A percentile compares a stretch with the other conserved stretches of the same genome.
Conservation (phyloP, 2,888 invertebrate species). For the Mamestra brassicae region DNA sequence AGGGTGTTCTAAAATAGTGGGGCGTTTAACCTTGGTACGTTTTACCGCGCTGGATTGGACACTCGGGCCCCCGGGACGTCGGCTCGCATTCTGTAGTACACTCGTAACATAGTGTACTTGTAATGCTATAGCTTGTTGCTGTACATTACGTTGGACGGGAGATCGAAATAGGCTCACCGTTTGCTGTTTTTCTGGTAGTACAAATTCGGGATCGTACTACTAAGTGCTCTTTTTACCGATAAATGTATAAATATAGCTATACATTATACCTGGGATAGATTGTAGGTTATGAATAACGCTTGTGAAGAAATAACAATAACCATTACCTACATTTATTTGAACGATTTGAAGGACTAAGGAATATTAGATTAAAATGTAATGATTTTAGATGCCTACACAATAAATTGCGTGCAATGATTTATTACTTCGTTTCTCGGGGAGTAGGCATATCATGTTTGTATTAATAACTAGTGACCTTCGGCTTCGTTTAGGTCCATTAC, state of each 20-base stretch:
- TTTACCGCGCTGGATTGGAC: slow-evolving; percentile 44
- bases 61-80: slow-evolving; percentile 40
- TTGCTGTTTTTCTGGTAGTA: slow-evolving; percentile 22
- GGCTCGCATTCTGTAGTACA: slow-evolving; percentile 24
- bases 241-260: background rate
- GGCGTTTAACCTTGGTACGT: slow-evolving; percentile 56
- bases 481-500: too few relatives aligned
- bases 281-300: background rate
- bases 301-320: background rate
- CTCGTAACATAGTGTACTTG: slow-evolving; percentile 36
- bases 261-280: too few relatives aligned
- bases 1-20: slow-evolving; percentile 50
- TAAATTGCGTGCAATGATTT: background rate
- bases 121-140: slow-evolving; percentile 37
- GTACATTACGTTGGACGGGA: slow-evolving; percentile 40
- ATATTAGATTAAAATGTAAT: too few relatives aligned
- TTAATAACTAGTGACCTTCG: too few relatives aligned
- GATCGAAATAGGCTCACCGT: slow-evolving; percentile 17
- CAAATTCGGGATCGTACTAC: background rate
- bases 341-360: background rate
- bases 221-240: background rate
- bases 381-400: background rate
- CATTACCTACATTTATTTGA: background rate
- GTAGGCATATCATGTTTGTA: background rate
- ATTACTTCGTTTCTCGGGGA: background rate